A percentile compares a stretch with the other conserved stretches of the same genome.
Evolutionary conservation across 1,140 invertebrate genomes (phyloP).

Genomic region (Amyelois transitella): DNA sequence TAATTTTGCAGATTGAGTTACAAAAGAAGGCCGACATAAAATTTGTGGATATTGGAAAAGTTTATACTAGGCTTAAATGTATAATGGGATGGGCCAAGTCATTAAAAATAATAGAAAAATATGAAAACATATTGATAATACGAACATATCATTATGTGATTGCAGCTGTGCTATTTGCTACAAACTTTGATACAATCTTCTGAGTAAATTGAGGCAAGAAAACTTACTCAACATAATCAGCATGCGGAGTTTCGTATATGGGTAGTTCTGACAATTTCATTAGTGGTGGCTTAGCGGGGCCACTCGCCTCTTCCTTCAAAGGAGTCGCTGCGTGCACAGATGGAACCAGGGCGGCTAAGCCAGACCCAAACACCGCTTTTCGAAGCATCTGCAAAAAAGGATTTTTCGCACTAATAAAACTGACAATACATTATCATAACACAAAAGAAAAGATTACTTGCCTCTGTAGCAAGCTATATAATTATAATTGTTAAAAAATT

Average conservation of each 20-base stretch:
- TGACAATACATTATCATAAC: not conserved
- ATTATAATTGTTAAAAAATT: slow-evolving; percentile 31
- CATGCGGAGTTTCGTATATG: slow-evolving; percentile 70
- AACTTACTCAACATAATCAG: slow-evolving; percentile 59
- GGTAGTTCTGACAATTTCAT: slow-evolving; percentile 75
- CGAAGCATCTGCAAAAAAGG: slow-evolving; percentile 56
- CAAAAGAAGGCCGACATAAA: no score
- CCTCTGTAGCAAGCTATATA: slow-evolving; percentile 31
- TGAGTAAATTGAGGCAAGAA: no score
- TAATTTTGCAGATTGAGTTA: no score
- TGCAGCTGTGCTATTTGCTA: no score
- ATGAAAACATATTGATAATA: no score
- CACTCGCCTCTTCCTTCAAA: slow-evolving; percentile 29
- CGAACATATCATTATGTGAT: no score
- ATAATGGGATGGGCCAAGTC: no score
- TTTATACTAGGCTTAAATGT: no score
- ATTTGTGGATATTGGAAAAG: no score
- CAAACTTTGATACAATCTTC: no score
- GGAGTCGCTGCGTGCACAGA: slow-evolving; percentile 53
- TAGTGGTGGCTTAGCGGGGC: slow-evolving; percentile 38
- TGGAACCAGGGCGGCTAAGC: slow-evolving; percentile 46
- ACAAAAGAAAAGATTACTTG: slow-evolving; percentile 10
- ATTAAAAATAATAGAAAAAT: no score
- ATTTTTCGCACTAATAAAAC: not conserved
- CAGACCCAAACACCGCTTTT: slow-evolving; percentile 58